Evolutionary conservation across 1,140 invertebrate genomes (phyloP).

Genomic region (Pachyrhynchus sulphureomaculatus): DNA sequence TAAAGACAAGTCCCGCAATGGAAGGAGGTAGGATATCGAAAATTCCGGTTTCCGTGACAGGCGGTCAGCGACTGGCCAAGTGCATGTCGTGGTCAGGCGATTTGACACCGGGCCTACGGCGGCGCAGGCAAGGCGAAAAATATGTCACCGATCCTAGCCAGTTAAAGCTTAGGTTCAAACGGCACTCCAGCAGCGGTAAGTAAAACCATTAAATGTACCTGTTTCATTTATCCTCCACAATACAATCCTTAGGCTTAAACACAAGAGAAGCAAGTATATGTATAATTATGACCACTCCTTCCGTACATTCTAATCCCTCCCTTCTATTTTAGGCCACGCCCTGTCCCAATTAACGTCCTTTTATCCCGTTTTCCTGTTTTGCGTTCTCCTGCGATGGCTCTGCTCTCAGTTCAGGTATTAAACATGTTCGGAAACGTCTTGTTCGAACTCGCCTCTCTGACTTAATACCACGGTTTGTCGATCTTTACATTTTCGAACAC

Average conservation of each 20-base stretch:
- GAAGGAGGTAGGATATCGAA: slow-evolving; percentile 45
- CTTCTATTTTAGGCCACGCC: slow-evolving; percentile 6
- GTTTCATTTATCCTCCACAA: no score
- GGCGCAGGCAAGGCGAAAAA: slow-evolving; percentile 64
- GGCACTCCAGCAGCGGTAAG: slow-evolving; percentile 52
- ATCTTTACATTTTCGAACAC: slow-evolving; percentile 9
- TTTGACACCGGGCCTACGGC: slow-evolving; percentile 61
- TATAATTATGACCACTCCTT: no score
- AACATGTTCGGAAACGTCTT: slow-evolving; percentile 16
- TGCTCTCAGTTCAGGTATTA: slow-evolving; percentile 33
- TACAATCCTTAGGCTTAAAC: no score
- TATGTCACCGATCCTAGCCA: slow-evolving; percentile 69
- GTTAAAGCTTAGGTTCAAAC: slow-evolving; percentile 65
- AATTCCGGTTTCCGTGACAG: slow-evolving; percentile 47
- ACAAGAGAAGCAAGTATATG: no score
- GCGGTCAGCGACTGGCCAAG: slow-evolving; percentile 47
- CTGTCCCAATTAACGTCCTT: slow-evolving; percentile 2
- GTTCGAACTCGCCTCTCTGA: no score
- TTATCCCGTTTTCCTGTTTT: slow-evolving; percentile 6
- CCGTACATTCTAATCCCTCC: neutral
- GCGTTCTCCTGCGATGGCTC: slow-evolving; percentile 12
- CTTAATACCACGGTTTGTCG: no score
- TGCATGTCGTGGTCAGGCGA: slow-evolving; percentile 52
- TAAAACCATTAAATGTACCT: no score
- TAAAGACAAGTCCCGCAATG: slow-evolving; percentile 46